Evolutionary conservation across 2,113 vertebrate species (phyloP).

Genomic region (Microtus montanus): DNA sequence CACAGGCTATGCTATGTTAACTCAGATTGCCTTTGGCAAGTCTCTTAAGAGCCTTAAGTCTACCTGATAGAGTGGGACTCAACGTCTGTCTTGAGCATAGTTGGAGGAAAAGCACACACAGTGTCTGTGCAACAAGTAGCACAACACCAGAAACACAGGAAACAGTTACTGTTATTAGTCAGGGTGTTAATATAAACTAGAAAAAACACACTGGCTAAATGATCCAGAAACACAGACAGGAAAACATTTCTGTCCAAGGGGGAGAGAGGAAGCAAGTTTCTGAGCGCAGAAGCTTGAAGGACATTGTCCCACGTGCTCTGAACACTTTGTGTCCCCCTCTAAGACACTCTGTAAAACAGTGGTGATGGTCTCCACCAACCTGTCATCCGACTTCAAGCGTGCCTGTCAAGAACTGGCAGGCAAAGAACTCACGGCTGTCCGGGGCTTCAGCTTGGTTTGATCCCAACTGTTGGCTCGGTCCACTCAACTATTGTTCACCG

Average conservation of each 20-base stretch:
- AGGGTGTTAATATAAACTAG: constrained; percentile 24
- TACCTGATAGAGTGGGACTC: background rate
- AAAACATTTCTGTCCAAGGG: background rate
- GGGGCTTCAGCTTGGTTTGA: background rate
- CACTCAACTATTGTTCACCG: no score
- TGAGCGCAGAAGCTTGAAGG: background rate
- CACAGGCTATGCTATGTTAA: background rate
- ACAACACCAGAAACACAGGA: background rate
- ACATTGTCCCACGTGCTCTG: background rate
- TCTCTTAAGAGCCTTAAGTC: background rate
- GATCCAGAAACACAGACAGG: constrained; percentile 54
- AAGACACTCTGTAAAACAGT: background rate
- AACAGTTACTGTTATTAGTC: constrained; percentile 42
- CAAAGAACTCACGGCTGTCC: background rate
- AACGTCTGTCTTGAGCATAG: background rate
- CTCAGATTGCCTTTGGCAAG: background rate
- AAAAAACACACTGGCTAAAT: constrained; percentile 48
- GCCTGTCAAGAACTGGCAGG: background rate
- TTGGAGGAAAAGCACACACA: background rate
- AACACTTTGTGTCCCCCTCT: background rate
- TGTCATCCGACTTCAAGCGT: background rate
- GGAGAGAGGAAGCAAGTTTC: constrained; percentile 30
- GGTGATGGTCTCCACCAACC: background rate
- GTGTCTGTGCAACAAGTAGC: background rate
- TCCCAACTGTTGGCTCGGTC: background rate